Percentiles rank a stretch among this genome's conserved stretches.
phyloP scores from a whole-genome alignment of 2,888 invertebrate species.

The Plutella xylostella region DNA sequence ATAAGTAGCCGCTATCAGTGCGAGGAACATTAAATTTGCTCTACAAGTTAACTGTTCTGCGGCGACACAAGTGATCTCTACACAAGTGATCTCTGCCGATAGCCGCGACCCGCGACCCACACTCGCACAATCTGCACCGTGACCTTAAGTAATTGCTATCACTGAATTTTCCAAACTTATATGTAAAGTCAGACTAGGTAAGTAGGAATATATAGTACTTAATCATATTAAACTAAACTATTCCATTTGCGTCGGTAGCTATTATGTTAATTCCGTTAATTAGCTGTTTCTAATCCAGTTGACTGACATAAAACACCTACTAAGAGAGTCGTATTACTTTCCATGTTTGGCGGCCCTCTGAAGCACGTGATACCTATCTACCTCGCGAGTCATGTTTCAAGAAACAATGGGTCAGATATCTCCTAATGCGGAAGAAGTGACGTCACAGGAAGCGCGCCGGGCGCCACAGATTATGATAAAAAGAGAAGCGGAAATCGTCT shows the following conservation, averaged over 20 bases:
- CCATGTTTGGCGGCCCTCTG: slow-evolving; percentile 21
- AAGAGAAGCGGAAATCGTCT: slow-evolving; percentile 61
- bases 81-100: no score
- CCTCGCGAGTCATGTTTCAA: slow-evolving; percentile 21
- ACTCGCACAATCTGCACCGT: no score
- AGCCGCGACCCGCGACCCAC: no score
- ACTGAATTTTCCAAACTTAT: no score
- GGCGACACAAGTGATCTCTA: no score
- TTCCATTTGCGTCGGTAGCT: not conserved
- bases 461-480: slow-evolving; percentile 28
- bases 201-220: no score
- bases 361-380: slow-evolving; percentile 18
- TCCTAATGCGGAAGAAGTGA: slow-evolving; percentile 29
- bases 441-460: slow-evolving; percentile 42
- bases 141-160: no score
- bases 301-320: not conserved
- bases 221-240: not conserved
- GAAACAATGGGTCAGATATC: not conserved
- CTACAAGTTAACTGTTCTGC: no score
- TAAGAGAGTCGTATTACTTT: slow-evolving; percentile 25
- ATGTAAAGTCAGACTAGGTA: no score
- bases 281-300: not conserved
- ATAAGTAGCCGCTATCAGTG: no score
- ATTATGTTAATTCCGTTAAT: not conserved
- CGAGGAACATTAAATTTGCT: no score